These are phyloP conservation scores for Eristalinus aeneus DNA, from an alignment of 2,888 invertebrate species.

Conservation along the genomic window DNA sequence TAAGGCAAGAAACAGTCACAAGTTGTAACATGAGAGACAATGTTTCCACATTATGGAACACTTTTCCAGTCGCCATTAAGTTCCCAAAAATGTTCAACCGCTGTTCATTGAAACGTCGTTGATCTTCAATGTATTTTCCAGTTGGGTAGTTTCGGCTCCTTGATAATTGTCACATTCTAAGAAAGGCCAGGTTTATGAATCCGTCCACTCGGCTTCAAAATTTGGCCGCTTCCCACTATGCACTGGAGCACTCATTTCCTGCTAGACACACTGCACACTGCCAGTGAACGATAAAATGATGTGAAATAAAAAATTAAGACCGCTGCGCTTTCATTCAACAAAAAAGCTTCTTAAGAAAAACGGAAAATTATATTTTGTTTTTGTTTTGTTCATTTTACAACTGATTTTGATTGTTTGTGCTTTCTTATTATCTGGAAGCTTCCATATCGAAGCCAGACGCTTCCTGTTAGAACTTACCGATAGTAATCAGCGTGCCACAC, in stretches of 20 bases:
- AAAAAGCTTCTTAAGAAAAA: constrained; percentile 35
- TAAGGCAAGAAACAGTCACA: no score
- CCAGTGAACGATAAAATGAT: constrained; percentile 12
- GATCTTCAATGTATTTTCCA: no score
- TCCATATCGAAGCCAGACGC: constrained; percentile 34
- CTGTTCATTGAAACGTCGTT: no score
- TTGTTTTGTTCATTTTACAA: background rate
- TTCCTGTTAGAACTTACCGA: constrained; percentile 82
- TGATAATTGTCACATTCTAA: no score
- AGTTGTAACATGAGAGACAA: no score
- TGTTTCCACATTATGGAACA: no score
- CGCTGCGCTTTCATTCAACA: constrained; percentile 59
- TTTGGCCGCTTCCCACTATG: no score
- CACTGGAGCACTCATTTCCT: background rate
- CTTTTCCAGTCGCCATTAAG: no score
- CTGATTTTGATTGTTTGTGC: background rate
- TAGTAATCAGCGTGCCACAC: constrained; percentile 85
- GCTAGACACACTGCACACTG: constrained; percentile 47
- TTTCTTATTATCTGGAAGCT: constrained; percentile 10
- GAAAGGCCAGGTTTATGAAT: no score
- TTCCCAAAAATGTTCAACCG: no score
- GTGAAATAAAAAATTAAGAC: constrained; percentile 37
- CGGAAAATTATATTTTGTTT: background rate
- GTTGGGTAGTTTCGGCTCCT: no score
- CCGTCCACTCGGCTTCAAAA: no score